phyloP scores from a whole-genome alignment of 2,797 vertebrate species.

The Lutjanus campechanus region DNA sequence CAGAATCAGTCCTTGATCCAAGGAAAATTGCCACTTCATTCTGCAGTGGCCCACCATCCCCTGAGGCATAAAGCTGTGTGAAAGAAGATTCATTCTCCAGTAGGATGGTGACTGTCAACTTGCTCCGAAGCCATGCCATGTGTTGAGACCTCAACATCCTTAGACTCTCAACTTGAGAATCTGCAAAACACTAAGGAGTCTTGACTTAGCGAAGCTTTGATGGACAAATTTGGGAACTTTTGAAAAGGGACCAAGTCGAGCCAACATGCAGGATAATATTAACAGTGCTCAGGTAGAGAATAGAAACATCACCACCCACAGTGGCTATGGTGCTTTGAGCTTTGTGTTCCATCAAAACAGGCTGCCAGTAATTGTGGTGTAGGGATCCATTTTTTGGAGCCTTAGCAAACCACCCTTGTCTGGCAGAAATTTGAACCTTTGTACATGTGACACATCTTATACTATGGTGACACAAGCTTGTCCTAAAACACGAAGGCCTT shows the following conservation, averaged over 20 bases:
- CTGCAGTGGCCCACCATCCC: conserved; percentile 8
- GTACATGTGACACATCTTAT: background rate
- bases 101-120: conserved; percentile 16
- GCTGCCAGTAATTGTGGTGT: background rate
- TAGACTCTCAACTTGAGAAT: background rate
- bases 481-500: too few species aligned
- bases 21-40: background rate
- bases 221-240: conserved; percentile 3
- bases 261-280: background rate
- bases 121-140: background rate
- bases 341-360: background rate
- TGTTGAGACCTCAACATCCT: too few species aligned
- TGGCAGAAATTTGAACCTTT: conserved; percentile 2
- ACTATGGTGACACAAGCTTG: too few species aligned
- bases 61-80: background rate
- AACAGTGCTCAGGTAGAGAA: background rate
- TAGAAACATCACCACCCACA: background rate
- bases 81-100: conserved; percentile 5
- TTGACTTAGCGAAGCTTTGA: background rate
- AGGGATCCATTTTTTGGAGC: background rate
- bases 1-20: background rate
- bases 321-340: background rate
- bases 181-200: background rate
- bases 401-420: background rate
- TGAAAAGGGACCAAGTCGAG: background rate